A percentile compares a stretch with the other conserved stretches of the same genome.
These are phyloP conservation scores for Spicauda simplicius DNA, from an alignment of 2,888 invertebrate species.

Conservation along the genomic window DNA sequence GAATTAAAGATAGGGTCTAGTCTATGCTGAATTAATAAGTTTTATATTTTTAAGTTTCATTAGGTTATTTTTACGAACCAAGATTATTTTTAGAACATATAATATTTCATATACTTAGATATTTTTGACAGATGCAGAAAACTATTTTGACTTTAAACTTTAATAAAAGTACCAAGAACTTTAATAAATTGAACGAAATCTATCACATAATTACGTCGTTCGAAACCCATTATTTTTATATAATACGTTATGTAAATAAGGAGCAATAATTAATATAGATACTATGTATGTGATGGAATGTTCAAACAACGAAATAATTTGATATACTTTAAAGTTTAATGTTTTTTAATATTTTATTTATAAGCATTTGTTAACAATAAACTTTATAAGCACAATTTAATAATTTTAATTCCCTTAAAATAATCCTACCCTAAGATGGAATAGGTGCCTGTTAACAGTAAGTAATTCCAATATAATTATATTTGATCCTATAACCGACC, in stretches of 20 bases:
- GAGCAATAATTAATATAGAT: background rate
- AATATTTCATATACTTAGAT: too few species aligned
- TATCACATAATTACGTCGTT: too few species aligned
- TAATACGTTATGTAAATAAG: background rate
- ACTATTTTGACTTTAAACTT: too few species aligned
- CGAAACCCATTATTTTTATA: too few species aligned
- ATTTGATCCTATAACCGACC: too few species aligned
- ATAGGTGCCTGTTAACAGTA: too few species aligned
- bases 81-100: background rate
- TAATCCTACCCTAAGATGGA: too few species aligned
- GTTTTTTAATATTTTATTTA: conserved; percentile 24
- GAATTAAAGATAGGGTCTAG: conserved; percentile 46
- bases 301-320: conserved; percentile 21
- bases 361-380: conserved; percentile 30
- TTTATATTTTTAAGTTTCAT: background rate
- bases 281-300: background rate
- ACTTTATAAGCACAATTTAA: conserved; percentile 17
- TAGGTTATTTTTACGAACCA: background rate
- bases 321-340: background rate
- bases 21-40: conserved; percentile 37
- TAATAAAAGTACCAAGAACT: too few species aligned
- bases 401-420: conserved; percentile 8
- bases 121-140: background rate
- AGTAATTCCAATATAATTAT: too few species aligned
- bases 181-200: too few species aligned